Evolutionary conservation across 2,888 invertebrate species (phyloP), one percentile per base, ranked within the genome.

Genomic region (Amiota mariae): DNA sequence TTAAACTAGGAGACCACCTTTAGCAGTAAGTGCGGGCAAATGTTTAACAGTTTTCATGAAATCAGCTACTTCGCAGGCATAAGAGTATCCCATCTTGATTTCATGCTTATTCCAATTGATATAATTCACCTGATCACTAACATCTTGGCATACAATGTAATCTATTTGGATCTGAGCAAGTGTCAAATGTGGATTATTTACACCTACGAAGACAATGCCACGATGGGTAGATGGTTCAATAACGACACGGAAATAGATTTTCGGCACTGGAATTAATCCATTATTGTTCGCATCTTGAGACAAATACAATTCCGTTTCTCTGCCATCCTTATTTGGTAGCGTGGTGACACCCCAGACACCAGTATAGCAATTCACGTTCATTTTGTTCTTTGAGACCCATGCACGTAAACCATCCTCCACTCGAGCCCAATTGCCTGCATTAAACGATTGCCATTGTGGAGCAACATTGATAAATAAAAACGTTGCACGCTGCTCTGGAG

Each of bases 401-500:
- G 82, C 73, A 12, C 93, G 88, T 0, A 92, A 84, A 63, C 90
- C 89, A 10, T 82, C 82, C 87, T 93, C 93, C 1, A 92, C 87
- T 0, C 87, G 82, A 2, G 90, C 89, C 93, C 93, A 93, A 81
- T 93, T 93, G 47, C 91, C 91, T 0, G 89, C 91, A 81, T 94
- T 94, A 81, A 93, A 92, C 1, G 89, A 89, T 80, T 91, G 91
- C 92, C 92, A 92, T 75, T 92, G 92, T 0, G 92, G 92, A 0
- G 91, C 91, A 0, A 89, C 90, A 79, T 93, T 93, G 9, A 92
- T 88, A 79, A 91, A 92, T 75, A 91, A 90, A 86, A 91, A 92
- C 1, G 92, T 92, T 1, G 91, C 90, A 20, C 89, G 88, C 77
- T 92, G 92, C 76, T 92, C 90, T 1, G 88, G 81, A 0, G 89